These are phyloP conservation scores for Holothuria glaberrima DNA, from an alignment of 35 echinoderm and acorn worm genomes.

Conservation along the genomic window DNA sequence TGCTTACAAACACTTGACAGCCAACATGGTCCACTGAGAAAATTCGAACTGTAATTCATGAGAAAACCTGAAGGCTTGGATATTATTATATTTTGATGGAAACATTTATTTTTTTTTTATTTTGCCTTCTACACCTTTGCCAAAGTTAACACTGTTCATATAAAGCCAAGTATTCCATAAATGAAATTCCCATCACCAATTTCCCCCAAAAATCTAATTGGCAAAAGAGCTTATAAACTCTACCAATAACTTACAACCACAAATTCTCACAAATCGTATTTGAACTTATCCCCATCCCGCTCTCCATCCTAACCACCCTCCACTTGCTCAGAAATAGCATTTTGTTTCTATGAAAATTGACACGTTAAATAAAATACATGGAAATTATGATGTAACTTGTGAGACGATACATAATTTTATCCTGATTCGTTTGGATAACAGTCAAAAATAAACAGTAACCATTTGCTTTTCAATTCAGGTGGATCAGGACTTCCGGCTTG, in stretches of 20 bases:
- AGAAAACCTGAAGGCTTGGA: background rate
- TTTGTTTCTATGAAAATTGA: slow-evolving; percentile 5
- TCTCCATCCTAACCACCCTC: background rate
- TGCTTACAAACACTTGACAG: slow-evolving; percentile 26
- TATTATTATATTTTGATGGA: slow-evolving; percentile 13
- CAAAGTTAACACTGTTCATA: slow-evolving; percentile 8
- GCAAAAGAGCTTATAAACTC: slow-evolving; percentile 18
- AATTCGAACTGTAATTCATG: background rate
- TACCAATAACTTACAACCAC: slow-evolving; percentile 17
- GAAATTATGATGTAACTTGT: slow-evolving; percentile 3
- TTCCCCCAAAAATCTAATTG: too few species aligned
- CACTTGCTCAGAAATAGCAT: background rate
- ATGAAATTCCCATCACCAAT: background rate
- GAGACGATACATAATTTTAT: background rate
- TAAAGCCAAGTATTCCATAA: background rate
- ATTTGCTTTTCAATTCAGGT: slow-evolving; percentile 22
- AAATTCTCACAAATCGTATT: background rate
- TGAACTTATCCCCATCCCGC: background rate
- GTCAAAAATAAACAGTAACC: slow-evolving; percentile 27
- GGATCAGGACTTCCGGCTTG: background rate
- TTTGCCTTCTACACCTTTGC: background rate
- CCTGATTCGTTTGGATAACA: slow-evolving; percentile 15
- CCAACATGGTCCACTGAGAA: background rate
- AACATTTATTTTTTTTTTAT: slow-evolving; percentile 9
- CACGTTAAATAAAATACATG: background rate